Conservation (phyloP, 53 echinoderm and acorn worm species). For the Mesocentrotus franciscanus region DNA sequence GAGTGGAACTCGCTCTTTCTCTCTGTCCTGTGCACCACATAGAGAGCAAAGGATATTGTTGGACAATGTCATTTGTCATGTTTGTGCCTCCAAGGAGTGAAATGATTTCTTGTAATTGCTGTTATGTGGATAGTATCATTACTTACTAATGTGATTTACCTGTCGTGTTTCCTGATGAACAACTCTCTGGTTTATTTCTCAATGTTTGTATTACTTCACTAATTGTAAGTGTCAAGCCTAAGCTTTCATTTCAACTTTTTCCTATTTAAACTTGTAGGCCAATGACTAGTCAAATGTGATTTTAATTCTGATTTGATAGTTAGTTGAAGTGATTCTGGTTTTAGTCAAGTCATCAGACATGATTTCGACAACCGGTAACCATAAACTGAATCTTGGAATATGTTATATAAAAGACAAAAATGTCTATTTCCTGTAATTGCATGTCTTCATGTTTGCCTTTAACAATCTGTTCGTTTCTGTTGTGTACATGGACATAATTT, state of each 20-base stretch:
- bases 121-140: not conserved
- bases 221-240: not conserved
- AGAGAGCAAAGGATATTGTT: not conserved
- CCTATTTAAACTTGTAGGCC: not conserved
- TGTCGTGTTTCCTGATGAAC: not conserved
- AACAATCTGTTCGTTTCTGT: not conserved
- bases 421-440: not conserved
- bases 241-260: not conserved
- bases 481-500: not conserved
- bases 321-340: too few relatives aligned
- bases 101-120: not conserved
- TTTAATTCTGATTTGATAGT: not conserved
- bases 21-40: not conserved
- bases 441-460: conserved; percentile 6
- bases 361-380: not conserved
- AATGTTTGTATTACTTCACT: conserved; percentile 21
- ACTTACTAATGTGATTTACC: not conserved
- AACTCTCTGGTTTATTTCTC: not conserved
- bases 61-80: not conserved
- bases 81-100: not conserved
- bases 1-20: not conserved
- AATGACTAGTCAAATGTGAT: not conserved
- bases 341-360: not conserved
- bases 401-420: not conserved
- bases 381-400: not conserved